Evolutionary conservation across 1,140 invertebrate genomes (phyloP).

Genomic region (Apocrypta bakeri): DNA sequence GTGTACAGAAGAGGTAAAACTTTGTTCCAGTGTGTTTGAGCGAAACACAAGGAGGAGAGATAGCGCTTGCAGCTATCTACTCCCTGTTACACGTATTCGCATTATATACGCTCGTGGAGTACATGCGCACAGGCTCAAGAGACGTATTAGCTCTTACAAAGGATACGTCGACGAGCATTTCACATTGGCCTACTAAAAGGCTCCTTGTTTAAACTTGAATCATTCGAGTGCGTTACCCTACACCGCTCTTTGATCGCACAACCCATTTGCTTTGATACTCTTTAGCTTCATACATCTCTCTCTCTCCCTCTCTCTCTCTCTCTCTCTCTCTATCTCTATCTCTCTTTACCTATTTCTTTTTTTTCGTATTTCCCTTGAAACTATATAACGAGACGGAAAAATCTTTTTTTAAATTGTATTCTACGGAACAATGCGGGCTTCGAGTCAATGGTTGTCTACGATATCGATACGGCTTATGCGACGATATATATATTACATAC

Average conservation of each 20-base stretch:
- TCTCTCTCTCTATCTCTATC: constrained; percentile 1
- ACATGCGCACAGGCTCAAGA: constrained; percentile 1
- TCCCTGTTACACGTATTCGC: background rate
- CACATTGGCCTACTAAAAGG: constrained; percentile 9
- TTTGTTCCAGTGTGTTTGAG: constrained; percentile 4
- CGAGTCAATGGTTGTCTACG: too few species aligned
- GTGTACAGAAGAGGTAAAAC: background rate
- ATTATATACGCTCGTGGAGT: too few species aligned
- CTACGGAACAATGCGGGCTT: too few species aligned
- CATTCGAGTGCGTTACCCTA: background rate
- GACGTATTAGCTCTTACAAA: constrained; percentile 12
- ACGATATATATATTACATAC: too few species aligned
- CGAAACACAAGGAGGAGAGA: background rate
- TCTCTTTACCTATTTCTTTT: constrained; percentile 46
- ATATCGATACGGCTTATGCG: too few species aligned
- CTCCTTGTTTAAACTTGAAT: constrained; percentile 26
- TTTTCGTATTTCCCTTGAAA: too few species aligned
- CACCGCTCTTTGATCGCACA: constrained; percentile 5
- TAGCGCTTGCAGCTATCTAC: background rate
- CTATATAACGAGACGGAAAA: too few species aligned
- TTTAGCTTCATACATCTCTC: background rate
- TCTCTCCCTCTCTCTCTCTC: background rate
- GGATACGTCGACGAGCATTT: constrained; percentile 12
- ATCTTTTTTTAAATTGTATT: too few species aligned
- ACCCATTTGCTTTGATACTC: background rate